A percentile compares a stretch with the other conserved stretches of the same genome.
phyloP scores from a whole-genome alignment of 2,888 invertebrate species.

The Ophion ventricosus region DNA sequence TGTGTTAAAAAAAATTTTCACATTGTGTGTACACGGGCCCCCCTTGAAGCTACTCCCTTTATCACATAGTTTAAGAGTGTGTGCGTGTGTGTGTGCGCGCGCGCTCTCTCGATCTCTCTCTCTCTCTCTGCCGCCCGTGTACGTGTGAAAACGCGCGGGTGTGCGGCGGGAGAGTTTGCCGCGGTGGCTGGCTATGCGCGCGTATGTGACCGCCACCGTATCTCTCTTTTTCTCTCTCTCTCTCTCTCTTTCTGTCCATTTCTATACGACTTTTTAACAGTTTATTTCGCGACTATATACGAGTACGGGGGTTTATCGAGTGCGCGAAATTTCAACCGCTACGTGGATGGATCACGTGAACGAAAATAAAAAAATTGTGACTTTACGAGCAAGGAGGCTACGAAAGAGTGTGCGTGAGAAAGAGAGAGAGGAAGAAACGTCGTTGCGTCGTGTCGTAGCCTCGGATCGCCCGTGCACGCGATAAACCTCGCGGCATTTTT shows the following conservation, averaged over 20 bases:
- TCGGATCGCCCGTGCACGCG: constrained; percentile 45
- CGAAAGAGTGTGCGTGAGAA: too few relatives aligned
- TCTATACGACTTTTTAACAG: constrained; percentile 60
- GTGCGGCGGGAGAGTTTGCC: constrained; percentile 63
- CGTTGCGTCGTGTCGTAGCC: constrained; percentile 49
- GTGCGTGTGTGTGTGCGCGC: background rate
- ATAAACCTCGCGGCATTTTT: constrained; percentile 43
- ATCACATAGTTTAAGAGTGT: too few relatives aligned
- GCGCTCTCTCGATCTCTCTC: too few relatives aligned
- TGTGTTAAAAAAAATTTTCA: constrained; percentile 10
- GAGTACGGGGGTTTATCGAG: constrained; percentile 10
- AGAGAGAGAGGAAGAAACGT: constrained; percentile 32
- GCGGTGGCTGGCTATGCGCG: constrained; percentile 67
- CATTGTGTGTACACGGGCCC: background rate
- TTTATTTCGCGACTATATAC: constrained; percentile 54
- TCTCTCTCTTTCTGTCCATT: too few relatives aligned
- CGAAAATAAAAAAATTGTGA: background rate
- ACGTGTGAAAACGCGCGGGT: constrained; percentile 58
- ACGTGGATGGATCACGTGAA: background rate
- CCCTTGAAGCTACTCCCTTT: too few relatives aligned
- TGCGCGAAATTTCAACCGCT: background rate
- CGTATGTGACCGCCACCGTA: constrained; percentile 66
- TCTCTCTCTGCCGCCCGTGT: constrained; percentile 26
- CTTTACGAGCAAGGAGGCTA: background rate
- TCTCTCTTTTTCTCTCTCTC: too few relatives aligned